phyloP scores from a whole-genome alignment of 2,888 invertebrate genomes.

The Branchipolynoe longqiensis region DNA sequence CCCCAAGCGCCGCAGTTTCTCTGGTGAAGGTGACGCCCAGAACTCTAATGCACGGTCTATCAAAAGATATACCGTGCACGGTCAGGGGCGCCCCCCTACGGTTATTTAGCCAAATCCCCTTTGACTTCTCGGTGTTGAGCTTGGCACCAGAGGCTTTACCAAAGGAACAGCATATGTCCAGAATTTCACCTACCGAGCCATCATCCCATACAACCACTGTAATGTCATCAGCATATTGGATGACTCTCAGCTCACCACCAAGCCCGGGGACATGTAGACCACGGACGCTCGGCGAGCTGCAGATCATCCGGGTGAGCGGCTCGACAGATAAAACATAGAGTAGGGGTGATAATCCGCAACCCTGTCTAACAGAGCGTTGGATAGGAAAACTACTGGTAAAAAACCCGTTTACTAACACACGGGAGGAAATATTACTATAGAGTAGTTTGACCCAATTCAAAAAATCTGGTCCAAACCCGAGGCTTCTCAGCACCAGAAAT shows the following conservation, averaged over 20 bases:
- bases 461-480: conserved; percentile 14
- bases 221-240: conserved; percentile 35
- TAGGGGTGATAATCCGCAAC: conserved; percentile 17
- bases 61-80: not conserved
- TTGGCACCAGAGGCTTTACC: conserved; percentile 10
- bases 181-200: not conserved
- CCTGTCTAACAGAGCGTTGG: not conserved
- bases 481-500: not conserved
- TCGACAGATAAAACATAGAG: conserved; percentile 27
- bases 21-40: not conserved
- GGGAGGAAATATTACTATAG: not conserved
- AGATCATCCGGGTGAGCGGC: not conserved
- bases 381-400: not conserved
- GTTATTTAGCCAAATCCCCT: not conserved
- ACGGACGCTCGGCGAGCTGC: not conserved
- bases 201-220: not conserved
- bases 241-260: not conserved
- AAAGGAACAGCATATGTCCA: not conserved
- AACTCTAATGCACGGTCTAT: not conserved
- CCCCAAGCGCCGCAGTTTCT: not conserved
- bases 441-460: not conserved
- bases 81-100: too few relatives aligned
- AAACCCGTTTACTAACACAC: conserved; percentile 18
- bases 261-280: not conserved
- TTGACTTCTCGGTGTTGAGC: not conserved